A percentile compares a stretch with the other conserved stretches of the same genome.
Conservation (phyloP, 2,888 invertebrate species). For the Mythimna ferrago region DNA sequence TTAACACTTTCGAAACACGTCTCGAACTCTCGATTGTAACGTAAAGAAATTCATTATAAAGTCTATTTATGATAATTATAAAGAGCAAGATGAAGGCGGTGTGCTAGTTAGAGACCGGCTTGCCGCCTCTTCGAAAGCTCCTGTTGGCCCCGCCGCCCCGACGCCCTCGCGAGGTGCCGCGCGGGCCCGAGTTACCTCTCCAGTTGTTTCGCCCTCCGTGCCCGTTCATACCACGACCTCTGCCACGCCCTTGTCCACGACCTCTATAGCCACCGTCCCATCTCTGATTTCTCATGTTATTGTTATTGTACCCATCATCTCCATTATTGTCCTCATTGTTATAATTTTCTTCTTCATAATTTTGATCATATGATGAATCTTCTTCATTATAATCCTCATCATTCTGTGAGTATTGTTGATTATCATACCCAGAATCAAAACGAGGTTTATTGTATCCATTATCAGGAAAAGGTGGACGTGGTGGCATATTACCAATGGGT, state of each 20-base stretch:
- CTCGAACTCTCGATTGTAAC: slow-evolving; percentile 73
- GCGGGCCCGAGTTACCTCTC: slow-evolving; percentile 74
- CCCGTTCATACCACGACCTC: slow-evolving; percentile 83
- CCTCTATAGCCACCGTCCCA: slow-evolving; percentile 83
- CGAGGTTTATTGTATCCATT: slow-evolving; percentile 85
- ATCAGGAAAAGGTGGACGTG: slow-evolving; percentile 78
- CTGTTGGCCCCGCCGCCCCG: slow-evolving; percentile 80
- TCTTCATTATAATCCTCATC: slow-evolving; percentile 76
- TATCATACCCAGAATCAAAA: slow-evolving; percentile 80
- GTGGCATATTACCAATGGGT: slow-evolving; percentile 74
- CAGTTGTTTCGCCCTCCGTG: slow-evolving; percentile 83
- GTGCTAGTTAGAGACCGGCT: slow-evolving; percentile 81
- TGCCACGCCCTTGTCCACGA: slow-evolving; percentile 77
- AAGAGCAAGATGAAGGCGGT: slow-evolving; percentile 35
- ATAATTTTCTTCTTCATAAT: slow-evolving; percentile 67
- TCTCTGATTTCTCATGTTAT: slow-evolving; percentile 75
- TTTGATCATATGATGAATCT: slow-evolving; percentile 67
- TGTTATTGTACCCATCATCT: slow-evolving; percentile 75
- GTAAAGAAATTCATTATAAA: slow-evolving; percentile 71
- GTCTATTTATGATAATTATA: slow-evolving; percentile 71
- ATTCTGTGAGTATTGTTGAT: slow-evolving; percentile 79
- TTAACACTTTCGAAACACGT: slow-evolving; percentile 83
- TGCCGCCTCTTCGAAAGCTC: slow-evolving; percentile 84
- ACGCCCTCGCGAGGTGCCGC: slow-evolving; percentile 77
- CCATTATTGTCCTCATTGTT: slow-evolving; percentile 79